Conservation (phyloP, 2,888 invertebrate genomes). For the Noctuana brunneofusca region DNA sequence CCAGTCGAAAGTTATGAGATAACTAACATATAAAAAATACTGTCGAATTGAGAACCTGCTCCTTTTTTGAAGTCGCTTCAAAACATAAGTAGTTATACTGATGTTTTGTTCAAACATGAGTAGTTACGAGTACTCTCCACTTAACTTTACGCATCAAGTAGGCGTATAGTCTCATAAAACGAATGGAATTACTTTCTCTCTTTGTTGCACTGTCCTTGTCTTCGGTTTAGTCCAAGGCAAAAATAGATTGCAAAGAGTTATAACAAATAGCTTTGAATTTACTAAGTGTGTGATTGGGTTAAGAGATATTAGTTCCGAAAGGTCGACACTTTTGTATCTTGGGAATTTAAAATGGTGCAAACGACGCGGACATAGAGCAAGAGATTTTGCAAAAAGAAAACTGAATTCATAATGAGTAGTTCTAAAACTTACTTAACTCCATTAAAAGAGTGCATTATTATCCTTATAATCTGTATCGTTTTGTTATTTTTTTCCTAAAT, state of each 20-base stretch:
- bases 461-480: too few species aligned
- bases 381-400: too few species aligned
- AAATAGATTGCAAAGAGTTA: slow-evolving; percentile 19
- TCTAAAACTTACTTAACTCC: too few species aligned
- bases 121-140: not conserved
- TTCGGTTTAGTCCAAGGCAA: slow-evolving; percentile 16
- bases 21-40: too few species aligned
- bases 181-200: slow-evolving; percentile 30
- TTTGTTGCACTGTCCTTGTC: slow-evolving; percentile 21
- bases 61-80: too few species aligned
- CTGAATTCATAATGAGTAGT: too few species aligned
- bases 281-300: slow-evolving; percentile 2
- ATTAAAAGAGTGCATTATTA: too few species aligned
- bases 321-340: slow-evolving; percentile 4
- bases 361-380: too few species aligned
- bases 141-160: not conserved
- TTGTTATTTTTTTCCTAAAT: too few species aligned
- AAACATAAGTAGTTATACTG: too few species aligned
- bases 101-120: not conserved
- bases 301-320: slow-evolving; percentile 6
- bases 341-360: not conserved
- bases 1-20: too few species aligned
- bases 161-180: slow-evolving; percentile 14
- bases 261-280: slow-evolving; percentile 19
- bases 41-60: too few species aligned